These are phyloP conservation scores for Conops quadrifasciatus DNA, from an alignment of 2,888 invertebrate species.

Conservation along the genomic window DNA sequence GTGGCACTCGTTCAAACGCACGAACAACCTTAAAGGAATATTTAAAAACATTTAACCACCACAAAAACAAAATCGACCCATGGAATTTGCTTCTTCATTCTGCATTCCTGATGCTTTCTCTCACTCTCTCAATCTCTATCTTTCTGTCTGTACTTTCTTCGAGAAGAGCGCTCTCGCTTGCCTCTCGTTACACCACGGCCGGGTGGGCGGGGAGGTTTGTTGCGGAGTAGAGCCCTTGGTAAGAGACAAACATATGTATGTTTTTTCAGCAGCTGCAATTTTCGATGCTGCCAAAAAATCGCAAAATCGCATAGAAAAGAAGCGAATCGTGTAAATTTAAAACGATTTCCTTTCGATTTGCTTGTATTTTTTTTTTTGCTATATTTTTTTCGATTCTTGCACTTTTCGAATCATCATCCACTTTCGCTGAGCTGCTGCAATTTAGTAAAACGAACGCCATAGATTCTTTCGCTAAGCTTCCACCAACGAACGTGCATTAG, in stretches of 20 bases:
- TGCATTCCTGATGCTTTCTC: too few relatives aligned
- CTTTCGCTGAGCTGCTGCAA: slow-evolving; percentile 23
- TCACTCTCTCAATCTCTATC: not conserved
- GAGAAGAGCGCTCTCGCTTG: not conserved
- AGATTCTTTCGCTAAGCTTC: slow-evolving; percentile 31
- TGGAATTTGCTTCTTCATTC: too few relatives aligned
- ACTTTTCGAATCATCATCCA: not conserved
- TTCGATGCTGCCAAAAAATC: slow-evolving; percentile 7
- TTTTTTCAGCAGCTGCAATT: not conserved
- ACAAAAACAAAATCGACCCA: too few relatives aligned
- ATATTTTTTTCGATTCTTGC: not conserved
- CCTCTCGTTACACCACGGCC: not conserved
- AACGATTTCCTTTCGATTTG: slow-evolving; percentile 37
- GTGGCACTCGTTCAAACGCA: too few relatives aligned
- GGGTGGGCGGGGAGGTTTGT: not conserved
- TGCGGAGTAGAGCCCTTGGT: not conserved
- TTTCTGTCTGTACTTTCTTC: not conserved
- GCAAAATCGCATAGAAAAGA: not conserved
- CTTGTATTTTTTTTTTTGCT: not conserved
- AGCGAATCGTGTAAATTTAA: slow-evolving; percentile 39
- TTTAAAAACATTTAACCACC: too few relatives aligned
- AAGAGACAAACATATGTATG: too few relatives aligned
- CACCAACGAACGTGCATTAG: not conserved
- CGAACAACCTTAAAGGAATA: too few relatives aligned
- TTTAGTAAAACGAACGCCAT: slow-evolving; percentile 34